These are phyloP conservation scores for Galerucella pusilla DNA, from an alignment of 2,888 invertebrate genomes.

Conservation along the genomic window DNA sequence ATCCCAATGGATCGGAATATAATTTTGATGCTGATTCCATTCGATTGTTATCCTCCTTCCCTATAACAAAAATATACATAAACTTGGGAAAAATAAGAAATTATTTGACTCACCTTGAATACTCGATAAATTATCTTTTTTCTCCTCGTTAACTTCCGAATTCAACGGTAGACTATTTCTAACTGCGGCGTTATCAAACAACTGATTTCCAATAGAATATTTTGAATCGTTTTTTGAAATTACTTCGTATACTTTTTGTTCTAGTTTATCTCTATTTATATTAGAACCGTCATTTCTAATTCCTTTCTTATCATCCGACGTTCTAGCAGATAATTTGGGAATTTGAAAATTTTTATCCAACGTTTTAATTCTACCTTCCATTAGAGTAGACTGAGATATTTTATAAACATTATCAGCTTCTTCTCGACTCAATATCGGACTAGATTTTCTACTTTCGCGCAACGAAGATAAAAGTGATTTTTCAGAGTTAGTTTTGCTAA, in stretches of 20 bases:
- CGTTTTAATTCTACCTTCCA: conserved; percentile 81
- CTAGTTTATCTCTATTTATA: conserved; percentile 56
- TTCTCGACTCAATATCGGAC: conserved; percentile 74
- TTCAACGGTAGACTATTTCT: conserved; percentile 50
- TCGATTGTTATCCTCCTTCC: conserved; percentile 56
- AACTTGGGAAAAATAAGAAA: neutral
- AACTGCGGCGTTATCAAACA: conserved; percentile 56
- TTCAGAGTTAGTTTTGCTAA: conserved; percentile 71
- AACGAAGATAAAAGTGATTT: conserved; percentile 74
- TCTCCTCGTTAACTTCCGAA: conserved; percentile 46
- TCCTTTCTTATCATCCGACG: conserved; percentile 50
- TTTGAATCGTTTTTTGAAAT: conserved; percentile 58
- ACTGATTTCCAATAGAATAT: conserved; percentile 58
- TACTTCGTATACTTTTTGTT: conserved; percentile 61
- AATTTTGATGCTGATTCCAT: conserved; percentile 53
- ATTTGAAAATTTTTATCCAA: conserved; percentile 89
- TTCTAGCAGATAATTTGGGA: conserved; percentile 78
- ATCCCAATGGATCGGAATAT: conserved; percentile 56
- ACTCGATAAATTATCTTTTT: conserved; percentile 56
- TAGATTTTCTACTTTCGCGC: conserved; percentile 73
- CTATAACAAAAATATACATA: conserved; percentile 29
- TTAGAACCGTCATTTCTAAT: conserved; percentile 51
- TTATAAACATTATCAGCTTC: conserved; percentile 77
- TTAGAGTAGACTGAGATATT: conserved; percentile 69
- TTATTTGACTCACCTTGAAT: conserved; percentile 39